Base-by-base conservation (phyloP, 2,888 invertebrate species). In the Ecdyonurus torrentis region DNA sequence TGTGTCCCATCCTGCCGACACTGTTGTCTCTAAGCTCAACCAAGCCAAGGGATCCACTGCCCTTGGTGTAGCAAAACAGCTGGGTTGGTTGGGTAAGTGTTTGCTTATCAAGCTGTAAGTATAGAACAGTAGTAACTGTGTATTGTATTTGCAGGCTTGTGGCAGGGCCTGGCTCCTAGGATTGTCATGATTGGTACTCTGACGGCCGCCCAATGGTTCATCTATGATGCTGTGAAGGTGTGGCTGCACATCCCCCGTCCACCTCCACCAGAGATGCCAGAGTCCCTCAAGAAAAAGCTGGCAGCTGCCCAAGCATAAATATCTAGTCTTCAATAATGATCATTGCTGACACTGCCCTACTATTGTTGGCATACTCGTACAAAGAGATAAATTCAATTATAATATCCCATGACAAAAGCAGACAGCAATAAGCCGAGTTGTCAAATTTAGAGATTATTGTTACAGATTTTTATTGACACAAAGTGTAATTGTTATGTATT, bases 1-100 rank as follows among this genome's bases (percentile, higher is more conserved):
- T 75, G 97, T 98, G 1, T 95, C 95, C n/a, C 98, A 98, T 77
- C 98, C 97, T 63, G 97, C 97, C 67, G 98, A 98, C 77, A 95
- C 97, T 24, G 89, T 83, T 66, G 97, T 98, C 20, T 97, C 96
- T 66, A 96, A 97, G 75, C 79, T 98, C 70, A 98, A 98, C 81
- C 92, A 96, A 81, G 91, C 83, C 65, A 87, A 88, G 73, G 87
- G 87, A 64, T 82, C 86, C 55, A 81, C 85, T 24, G 87, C 89
- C 24, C 73, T 82, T 1, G 83, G 83, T 66, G 84, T 89, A 61
- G 82, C 87, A 65, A 88, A 83, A 72, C 80, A 86, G 72, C 78
- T 93, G 66, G 92, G 92, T 62, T 79, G 82, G 69, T 72, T 74
- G 61, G 83, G 77, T 76, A 66, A 71, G 73, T n/a, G n/a, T n/a